Percentiles rank a stretch among this genome's conserved stretches.
Evolutionary conservation across 1,140 invertebrate genomes (phyloP).

Genomic region (Drosophila teissieri): DNA sequence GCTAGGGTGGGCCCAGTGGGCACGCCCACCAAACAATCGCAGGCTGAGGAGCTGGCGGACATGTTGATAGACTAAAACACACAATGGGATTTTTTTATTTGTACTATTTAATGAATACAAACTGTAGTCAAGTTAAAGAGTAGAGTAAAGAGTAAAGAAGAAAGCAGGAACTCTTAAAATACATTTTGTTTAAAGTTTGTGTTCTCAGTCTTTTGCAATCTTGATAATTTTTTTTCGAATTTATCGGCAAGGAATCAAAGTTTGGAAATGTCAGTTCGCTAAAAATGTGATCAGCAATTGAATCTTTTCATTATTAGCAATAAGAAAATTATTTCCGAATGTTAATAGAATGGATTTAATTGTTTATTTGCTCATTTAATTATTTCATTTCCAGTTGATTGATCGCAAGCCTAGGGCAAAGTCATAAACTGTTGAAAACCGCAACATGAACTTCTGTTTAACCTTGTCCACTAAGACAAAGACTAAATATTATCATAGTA

Average conservation of each 20-base stretch:
- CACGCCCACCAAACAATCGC: conserved; percentile 90
- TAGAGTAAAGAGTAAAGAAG: too few relatives aligned
- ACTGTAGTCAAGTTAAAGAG: too few relatives aligned
- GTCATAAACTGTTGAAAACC: conserved; percentile 29
- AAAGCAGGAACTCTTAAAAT: too few relatives aligned
- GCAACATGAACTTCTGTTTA: conserved; percentile 44
- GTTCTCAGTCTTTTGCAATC: neutral
- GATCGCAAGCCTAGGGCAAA: conserved; percentile 27
- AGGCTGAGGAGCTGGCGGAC: conserved; percentile 84
- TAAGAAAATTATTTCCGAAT: too few relatives aligned
- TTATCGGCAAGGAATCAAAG: too few relatives aligned
- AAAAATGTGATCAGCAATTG: conserved; percentile 3
- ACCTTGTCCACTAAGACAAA: conserved; percentile 57
- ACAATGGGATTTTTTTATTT: neutral
- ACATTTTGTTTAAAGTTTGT: neutral
- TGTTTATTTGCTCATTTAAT: too few relatives aligned
- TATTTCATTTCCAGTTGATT: conserved; percentile 21
- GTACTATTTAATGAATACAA: too few relatives aligned
- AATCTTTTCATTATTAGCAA: too few relatives aligned
- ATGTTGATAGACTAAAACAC: conserved; percentile 33
- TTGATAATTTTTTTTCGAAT: neutral
- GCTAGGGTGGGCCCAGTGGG: conserved; percentile 91
- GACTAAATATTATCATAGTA: conserved; percentile 37
- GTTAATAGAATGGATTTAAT: too few relatives aligned
- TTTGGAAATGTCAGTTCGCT: neutral